Conservation (phyloP, 2,113 vertebrate genomes). For the Orthonyx spaldingii region DNA sequence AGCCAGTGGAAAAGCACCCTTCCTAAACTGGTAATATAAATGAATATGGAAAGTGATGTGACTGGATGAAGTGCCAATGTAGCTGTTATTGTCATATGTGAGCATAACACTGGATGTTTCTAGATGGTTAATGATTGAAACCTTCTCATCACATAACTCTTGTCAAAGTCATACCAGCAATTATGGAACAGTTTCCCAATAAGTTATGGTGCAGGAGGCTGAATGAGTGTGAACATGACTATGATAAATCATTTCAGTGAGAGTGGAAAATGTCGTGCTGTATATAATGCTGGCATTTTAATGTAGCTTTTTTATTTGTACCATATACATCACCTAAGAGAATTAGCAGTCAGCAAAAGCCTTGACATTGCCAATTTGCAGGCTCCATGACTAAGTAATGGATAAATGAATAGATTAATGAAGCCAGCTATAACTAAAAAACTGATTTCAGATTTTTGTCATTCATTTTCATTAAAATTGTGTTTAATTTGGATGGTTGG, state of each 20-base stretch:
- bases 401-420: conserved; percentile 40
- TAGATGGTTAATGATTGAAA: conserved; percentile 19
- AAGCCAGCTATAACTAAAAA: neutral
- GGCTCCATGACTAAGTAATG: conserved; percentile 58
- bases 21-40: neutral
- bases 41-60: neutral
- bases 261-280: neutral
- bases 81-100: neutral
- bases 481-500: neutral
- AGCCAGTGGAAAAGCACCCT: neutral
- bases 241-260: conserved; percentile 14
- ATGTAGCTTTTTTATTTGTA: conserved; percentile 21
- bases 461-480: neutral
- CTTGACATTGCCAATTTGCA: conserved; percentile 70
- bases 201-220: neutral
- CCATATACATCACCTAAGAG: neutral
- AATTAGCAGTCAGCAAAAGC: conserved; percentile 55
- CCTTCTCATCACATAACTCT: neutral
- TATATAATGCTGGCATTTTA: conserved; percentile 26
- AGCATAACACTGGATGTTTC: conserved; percentile 3
- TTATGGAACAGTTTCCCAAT: conserved; percentile 15
- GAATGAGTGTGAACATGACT: neutral
- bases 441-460: neutral
- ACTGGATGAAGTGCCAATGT: neutral
- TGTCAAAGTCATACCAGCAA: conserved; percentile 39